phyloP scores from a whole-genome alignment of 2,113 vertebrate genomes.

The Callithrix jacchus region DNA sequence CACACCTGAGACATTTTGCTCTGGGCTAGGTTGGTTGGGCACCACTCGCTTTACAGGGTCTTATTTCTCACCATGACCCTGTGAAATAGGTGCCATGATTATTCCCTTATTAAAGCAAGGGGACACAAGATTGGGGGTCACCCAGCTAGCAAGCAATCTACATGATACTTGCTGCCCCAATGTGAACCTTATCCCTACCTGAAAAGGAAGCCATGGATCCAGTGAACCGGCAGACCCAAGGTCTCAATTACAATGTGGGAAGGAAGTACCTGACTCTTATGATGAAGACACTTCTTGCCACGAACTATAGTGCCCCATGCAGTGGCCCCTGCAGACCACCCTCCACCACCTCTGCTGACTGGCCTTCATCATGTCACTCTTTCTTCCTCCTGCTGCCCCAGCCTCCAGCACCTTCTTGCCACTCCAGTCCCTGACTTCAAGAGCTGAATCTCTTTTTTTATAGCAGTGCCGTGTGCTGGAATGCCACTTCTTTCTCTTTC shows the following conservation, averaged over 20 bases:
- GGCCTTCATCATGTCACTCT: too few species aligned
- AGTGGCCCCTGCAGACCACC: rapidly evolving
- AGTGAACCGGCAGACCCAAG: not conserved
- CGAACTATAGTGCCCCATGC: rapidly evolving
- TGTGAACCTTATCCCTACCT: too few species aligned
- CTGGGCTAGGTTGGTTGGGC: not conserved
- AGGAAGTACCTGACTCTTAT: not conserved
- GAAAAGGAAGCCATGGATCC: not conserved
- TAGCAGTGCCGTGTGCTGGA: not conserved
- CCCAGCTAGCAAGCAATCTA: not conserved
- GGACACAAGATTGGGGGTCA: not conserved
- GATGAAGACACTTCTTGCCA: not conserved
- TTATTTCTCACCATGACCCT: not conserved
- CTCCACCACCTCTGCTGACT: not conserved
- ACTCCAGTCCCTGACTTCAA: not conserved
- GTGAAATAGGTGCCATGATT: not conserved
- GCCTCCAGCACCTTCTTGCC: too few species aligned
- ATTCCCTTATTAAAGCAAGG: not conserved
- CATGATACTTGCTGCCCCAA: too few species aligned
- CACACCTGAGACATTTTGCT: not conserved
- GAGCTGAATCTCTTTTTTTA: not conserved
- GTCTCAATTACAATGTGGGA: not conserved
- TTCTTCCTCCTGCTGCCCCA: rapidly evolving
- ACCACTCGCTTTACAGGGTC: not conserved
- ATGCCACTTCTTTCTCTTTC: too few species aligned